These are phyloP conservation scores for Acridotheres tristis DNA, from an alignment of 2,797 vertebrate genomes.

Conservation along the genomic window DNA sequence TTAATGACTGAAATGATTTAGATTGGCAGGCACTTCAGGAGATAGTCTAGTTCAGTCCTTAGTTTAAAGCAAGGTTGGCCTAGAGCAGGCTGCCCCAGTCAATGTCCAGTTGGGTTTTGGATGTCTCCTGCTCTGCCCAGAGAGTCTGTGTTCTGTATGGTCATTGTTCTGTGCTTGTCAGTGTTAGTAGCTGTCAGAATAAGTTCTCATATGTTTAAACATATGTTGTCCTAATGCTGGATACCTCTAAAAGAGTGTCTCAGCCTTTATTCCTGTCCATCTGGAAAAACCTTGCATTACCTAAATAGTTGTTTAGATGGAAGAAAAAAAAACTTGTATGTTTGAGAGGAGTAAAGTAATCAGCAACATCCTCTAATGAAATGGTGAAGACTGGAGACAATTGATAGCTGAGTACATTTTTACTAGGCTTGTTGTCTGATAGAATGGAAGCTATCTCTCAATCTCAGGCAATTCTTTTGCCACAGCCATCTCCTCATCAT, in stretches of 20 bases:
- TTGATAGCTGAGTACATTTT: neutral
- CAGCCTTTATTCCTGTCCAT: neutral
- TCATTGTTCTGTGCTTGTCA: neutral
- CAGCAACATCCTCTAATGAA: neutral
- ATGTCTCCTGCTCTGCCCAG: neutral
- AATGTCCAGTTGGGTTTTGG: neutral
- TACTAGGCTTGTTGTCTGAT: neutral
- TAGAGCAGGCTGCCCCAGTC: neutral
- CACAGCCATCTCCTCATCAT: rapidly evolving
- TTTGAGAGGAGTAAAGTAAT: neutral
- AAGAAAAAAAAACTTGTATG: too few relatives aligned
- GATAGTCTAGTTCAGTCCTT: neutral
- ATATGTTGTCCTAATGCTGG: neutral
- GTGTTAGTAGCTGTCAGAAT: neutral
- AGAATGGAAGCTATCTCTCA: neutral
- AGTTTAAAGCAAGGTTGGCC: neutral
- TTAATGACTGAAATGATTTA: neutral
- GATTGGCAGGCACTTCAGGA: neutral
- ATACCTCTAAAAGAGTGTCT: neutral
- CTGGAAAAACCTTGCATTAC: neutral
- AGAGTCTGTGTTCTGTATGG: neutral
- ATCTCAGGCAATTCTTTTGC: neutral
- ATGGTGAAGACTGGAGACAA: neutral
- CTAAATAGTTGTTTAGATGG: neutral
- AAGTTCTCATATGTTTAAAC: neutral